Evolutionary conservation across 2,113 vertebrate species (phyloP), one percentile per base, ranked within the genome.

Genomic region (Rhea pennata): DNA sequence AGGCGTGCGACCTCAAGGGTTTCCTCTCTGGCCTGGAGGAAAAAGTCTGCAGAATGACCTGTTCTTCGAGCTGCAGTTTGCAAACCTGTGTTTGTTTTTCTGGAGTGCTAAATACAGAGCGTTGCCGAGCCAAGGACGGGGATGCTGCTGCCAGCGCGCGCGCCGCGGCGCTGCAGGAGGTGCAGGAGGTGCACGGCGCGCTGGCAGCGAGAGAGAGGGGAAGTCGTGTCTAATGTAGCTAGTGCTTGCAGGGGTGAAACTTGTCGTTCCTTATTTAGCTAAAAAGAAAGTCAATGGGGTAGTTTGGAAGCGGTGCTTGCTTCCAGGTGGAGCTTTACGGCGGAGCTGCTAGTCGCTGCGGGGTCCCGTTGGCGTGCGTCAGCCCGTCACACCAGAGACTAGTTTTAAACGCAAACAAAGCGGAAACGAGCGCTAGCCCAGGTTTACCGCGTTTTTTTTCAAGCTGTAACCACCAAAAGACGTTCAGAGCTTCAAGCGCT

Each of bases 361-460:
- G 46, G 46, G 6, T 29, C 42, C 20, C 12, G 0, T 19, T 36
- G 3, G 42, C 0, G 0, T 6, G 50, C 1, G 0, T 54, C 66
- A 20, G 48, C 40, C 54, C 20, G 31, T 31, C 53, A 39, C 0
- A 0, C 53, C 48, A 54, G 40, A 79, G 33, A 54, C 36, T 46
- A 66, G 14, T 3, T 56, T 74, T 51, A 26, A 39, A 81, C 66
- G 73, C 4, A 7, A 61, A n/a, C 0, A 2, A 5, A 2, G 0
- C 33, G 48, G 54, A 33, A 83, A 27, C 15, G n/a, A 83, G 54
- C 33, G n/a, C 50, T 79, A 24, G 5, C 8, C 12, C n/a, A 40
- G n/a, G 76, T 83, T 92, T 83, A 17, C 24, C 20, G 40, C 42
- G 26, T 5, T 15, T 2, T 31, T 56, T 79, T 79, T 31, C 24